Base-by-base conservation (phyloP, 2,113 vertebrate genomes). In the Phaethornis superciliosus region DNA sequence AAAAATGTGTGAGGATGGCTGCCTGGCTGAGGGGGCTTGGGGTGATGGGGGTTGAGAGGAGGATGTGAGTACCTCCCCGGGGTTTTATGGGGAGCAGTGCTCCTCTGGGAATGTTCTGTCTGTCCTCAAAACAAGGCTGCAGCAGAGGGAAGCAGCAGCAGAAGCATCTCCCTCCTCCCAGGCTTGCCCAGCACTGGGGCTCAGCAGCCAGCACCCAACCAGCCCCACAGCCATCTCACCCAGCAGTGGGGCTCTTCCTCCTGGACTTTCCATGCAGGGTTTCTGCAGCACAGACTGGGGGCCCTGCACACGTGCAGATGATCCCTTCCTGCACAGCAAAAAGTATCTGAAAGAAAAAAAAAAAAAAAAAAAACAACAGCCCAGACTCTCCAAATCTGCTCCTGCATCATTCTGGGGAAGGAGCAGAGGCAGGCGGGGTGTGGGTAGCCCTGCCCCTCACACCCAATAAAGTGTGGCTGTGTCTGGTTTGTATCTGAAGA, bases 401-500 rank as follows among this genome's bases (percentile, higher is more conserved):
- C 26, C 4, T 0, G 82, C 16, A 30, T 8, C 3, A 0, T 11
- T 87, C 4, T 30, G 85, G 51, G 80, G 58, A 79, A n/a, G 49
- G 55, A 88, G 55, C 18, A 13, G 82, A 54, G 91, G 59, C 40
- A 67, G 88, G 79, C 56, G 0, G 58, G 88, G 62, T 80, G 92
- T 2, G 21, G 70, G 89, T 15, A 95, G 91, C 92, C 93, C 93
- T 91, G 82, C 95, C 92, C 92, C 90, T 96, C 71, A 55, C 94
- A 94, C 95, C 89, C 89, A 40, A 82, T 94, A 85, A 87, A 91
- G 35, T 0, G 55, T 30, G 21, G 60, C 91, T 70, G 75, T 7
- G 70, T 93, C 96, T 95, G 95, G 93, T 95, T 95, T 96, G 75
- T 55, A 63, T 96, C 64, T 77, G 42, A 70, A 88, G 54, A 60